Percentiles rank a stretch among this genome's conserved stretches.
phyloP scores from a whole-genome alignment of 2,888 invertebrate species.

The Periphyllus acericola region DNA sequence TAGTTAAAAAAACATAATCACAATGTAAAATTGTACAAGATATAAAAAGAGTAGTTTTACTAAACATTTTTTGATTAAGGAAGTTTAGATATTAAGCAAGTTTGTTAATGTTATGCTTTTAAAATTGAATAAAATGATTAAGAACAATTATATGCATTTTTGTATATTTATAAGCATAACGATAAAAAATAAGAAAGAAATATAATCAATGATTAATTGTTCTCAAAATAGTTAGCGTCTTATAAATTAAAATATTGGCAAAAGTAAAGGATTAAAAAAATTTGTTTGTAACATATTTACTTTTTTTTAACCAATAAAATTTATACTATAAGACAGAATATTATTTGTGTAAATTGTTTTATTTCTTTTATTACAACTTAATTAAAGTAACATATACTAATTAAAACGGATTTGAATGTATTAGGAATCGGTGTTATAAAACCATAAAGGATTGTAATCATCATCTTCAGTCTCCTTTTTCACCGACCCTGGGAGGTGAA shows the following conservation, averaged over 20 bases:
- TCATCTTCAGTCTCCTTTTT: conserved; percentile 42
- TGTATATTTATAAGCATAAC: no score
- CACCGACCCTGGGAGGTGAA: conserved; percentile 46
- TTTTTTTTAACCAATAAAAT: neutral
- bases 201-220: neutral
- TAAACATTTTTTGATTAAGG: neutral
- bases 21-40: neutral
- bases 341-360: neutral
- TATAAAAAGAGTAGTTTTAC: conserved; percentile 2
- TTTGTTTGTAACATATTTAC: neutral
- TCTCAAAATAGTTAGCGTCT: neutral
- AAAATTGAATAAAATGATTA: neutral
- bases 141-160: neutral
- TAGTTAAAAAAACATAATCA: neutral
- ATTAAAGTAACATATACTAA: neutral
- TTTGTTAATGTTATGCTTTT: neutral
- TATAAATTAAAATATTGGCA: neutral
- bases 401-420: neutral
- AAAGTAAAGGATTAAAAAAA: neutral
- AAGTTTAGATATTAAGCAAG: neutral
- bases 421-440: conserved; percentile 36
- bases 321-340: neutral
- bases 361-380: no score
- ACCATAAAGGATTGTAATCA: conserved; percentile 46
- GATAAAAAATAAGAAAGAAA: no score